Conservation (phyloP, 2,797 vertebrate species). For the Malurus leucopterus region DNA sequence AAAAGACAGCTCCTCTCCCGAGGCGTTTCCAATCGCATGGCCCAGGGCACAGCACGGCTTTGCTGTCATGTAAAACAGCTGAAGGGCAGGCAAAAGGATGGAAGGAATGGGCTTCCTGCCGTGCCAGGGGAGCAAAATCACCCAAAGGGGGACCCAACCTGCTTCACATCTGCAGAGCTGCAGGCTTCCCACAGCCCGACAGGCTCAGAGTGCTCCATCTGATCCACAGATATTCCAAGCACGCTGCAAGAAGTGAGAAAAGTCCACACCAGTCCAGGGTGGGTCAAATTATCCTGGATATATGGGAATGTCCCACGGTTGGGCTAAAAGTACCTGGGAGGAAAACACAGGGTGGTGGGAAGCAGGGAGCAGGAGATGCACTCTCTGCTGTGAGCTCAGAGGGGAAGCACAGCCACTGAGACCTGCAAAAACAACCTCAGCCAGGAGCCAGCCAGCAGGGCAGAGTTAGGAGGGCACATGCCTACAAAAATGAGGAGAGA, state of each 20-base stretch:
- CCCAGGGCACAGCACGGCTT: background rate
- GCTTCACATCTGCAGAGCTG: background rate
- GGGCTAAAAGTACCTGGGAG: background rate
- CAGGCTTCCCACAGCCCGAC: background rate
- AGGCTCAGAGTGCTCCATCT: background rate
- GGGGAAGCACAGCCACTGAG: background rate
- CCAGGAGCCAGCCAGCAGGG: background rate
- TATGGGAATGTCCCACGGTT: background rate
- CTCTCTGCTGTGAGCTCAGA: background rate
- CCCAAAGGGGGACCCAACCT: background rate
- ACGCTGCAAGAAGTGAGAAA: background rate
- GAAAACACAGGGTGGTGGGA: background rate
- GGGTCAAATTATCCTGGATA: background rate
- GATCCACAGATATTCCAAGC: background rate
- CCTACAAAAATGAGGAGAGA: background rate
- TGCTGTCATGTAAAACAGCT: accelerated
- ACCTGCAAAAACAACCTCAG: background rate
- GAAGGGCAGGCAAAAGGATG: background rate
- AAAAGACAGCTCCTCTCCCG: background rate
- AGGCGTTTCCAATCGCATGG: background rate
- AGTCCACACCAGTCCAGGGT: background rate
- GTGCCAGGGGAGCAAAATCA: accelerated
- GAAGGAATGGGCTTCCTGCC: background rate
- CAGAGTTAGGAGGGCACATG: accelerated
- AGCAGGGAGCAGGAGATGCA: background rate